phyloP scores from a whole-genome alignment of 2,113 vertebrate genomes.

The Bagarius yarrelli region DNA sequence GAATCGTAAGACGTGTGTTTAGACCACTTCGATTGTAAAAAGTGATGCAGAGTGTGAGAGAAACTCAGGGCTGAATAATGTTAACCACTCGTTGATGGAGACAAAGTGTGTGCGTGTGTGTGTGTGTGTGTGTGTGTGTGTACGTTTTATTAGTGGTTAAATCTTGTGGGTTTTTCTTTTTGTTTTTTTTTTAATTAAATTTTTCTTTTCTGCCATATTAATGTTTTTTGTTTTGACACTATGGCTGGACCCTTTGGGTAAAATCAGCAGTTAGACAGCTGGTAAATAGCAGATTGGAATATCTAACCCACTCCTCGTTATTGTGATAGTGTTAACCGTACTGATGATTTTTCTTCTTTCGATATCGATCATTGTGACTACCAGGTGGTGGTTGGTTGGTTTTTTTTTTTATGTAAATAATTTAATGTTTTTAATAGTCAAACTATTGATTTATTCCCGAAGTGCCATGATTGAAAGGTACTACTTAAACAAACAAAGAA shows the following conservation, averaged over 20 bases:
- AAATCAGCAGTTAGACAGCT: not conserved
- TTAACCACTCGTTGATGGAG: constrained; percentile 25
- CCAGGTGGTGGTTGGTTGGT: not conserved
- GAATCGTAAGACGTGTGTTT: not conserved
- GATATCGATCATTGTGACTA: not conserved
- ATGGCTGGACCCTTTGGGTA: not conserved
- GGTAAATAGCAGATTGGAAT: not conserved
- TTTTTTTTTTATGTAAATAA: constrained; percentile 6
- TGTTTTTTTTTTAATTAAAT: not conserved
- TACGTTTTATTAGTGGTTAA: not conserved
- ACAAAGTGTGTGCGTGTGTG: not conserved
- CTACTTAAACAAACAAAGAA: not conserved
- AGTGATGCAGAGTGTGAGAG: not conserved
- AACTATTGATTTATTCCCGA: not conserved
- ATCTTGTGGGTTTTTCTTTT: not conserved
- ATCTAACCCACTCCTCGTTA: not conserved
- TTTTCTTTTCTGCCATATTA: not conserved
- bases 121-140: not conserved
- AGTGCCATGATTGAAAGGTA: constrained; percentile 22
- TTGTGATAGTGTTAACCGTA: not conserved
- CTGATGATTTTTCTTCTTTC: not conserved
- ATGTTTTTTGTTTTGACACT: constrained; percentile 3
- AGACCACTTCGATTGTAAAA: constrained; percentile 4
- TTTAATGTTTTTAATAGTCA: not conserved
- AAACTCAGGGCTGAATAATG: constrained; percentile 26